A percentile compares a stretch with the other conserved stretches of the same genome.
Conservation (phyloP, 2,888 invertebrate species). For the Ornithoptera alexandrae region DNA sequence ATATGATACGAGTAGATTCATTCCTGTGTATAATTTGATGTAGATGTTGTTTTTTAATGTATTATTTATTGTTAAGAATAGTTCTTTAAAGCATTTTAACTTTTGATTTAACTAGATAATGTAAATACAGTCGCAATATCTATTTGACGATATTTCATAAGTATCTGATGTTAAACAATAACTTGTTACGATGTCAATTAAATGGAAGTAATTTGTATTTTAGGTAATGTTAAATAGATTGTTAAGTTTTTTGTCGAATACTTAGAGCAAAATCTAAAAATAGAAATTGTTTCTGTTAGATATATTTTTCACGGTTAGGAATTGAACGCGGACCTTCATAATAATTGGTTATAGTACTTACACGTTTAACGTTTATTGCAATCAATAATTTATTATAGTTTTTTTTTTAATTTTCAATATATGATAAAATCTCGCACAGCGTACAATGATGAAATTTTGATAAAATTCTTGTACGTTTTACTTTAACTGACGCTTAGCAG, state of each 20-base stretch:
- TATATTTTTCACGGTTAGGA: not conserved
- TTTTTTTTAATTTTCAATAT: not conserved
- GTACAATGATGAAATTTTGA: not conserved
- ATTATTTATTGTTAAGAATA: not conserved
- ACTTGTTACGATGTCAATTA: not conserved
- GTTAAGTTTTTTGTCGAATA: not conserved
- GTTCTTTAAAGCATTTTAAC: not conserved
- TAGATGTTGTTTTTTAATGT: not conserved
- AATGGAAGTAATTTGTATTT: not conserved
- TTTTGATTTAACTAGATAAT: not conserved
- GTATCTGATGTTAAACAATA: not conserved
- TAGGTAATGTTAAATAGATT: not conserved
- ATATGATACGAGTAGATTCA: conserved; percentile 3
- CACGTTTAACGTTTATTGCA: not conserved
- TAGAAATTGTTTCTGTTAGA: not conserved
- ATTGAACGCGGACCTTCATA: not conserved
- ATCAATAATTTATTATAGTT: not conserved
- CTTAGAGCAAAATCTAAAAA: not conserved
- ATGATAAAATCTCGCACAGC: not conserved
- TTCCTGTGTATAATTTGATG: not conserved
- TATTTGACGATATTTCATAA: not conserved
- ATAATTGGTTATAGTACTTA: not conserved
- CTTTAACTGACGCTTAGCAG: conserved; percentile 4
- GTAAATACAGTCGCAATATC: not conserved
- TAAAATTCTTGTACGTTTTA: not conserved